Percentiles rank a stretch among this genome's conserved stretches.
phyloP scores from a whole-genome alignment of 2,113 vertebrate species.

The Plecotus auritus region DNA sequence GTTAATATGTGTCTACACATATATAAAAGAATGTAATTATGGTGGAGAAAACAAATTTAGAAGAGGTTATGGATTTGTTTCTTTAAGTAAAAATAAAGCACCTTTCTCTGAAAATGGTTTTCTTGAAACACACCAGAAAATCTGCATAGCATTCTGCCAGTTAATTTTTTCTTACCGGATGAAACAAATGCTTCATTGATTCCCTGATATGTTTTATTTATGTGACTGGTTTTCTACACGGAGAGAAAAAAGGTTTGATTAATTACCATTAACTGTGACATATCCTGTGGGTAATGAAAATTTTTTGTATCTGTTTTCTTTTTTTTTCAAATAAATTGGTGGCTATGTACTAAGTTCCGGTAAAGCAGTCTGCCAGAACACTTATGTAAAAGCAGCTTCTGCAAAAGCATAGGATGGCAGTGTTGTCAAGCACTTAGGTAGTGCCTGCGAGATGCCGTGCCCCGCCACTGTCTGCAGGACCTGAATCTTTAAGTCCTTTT shows the following conservation, averaged over 20 bases:
- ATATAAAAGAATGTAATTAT: neutral
- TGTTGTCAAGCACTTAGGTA: neutral
- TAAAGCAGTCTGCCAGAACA: neutral
- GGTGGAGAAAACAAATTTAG: constrained; percentile 1
- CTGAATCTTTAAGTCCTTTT: neutral
- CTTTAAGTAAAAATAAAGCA: neutral
- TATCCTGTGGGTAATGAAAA: neutral
- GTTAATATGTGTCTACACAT: neutral
- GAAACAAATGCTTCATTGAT: constrained; percentile 47
- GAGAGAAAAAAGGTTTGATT: constrained; percentile 45
- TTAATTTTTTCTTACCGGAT: constrained; percentile 2
- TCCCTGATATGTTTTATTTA: constrained; percentile 42
- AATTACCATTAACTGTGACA: constrained; percentile 47
- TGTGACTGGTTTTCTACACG: constrained; percentile 45
- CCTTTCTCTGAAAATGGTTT: constrained; percentile 28
- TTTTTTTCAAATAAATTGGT: neutral
- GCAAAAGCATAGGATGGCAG: neutral
- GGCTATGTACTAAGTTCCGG: neutral
- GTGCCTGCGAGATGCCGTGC: neutral
- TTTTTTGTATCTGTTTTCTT: neutral
- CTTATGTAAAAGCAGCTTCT: neutral
- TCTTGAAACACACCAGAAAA: constrained; percentile 17
- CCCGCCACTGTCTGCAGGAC: neutral
- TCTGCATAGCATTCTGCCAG: neutral
- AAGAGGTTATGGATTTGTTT: neutral